A percentile compares a stretch with the other conserved stretches of the same genome.
Conservation (phyloP, 2,797 vertebrate genomes). For the Halcyon badia region DNA sequence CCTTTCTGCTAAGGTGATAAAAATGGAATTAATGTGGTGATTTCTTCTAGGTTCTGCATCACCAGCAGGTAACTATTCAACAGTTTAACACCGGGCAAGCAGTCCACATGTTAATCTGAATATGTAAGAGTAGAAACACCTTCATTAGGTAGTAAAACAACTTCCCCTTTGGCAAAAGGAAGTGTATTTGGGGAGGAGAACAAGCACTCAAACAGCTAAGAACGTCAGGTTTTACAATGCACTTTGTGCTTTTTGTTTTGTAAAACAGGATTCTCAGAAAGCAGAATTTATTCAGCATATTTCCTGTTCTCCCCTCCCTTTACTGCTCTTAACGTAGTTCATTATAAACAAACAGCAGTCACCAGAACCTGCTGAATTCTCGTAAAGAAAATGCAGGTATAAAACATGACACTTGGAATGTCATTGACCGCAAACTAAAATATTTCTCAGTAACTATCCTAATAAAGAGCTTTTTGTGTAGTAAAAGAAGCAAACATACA, state of each 20-base stretch:
- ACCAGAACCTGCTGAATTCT: not conserved
- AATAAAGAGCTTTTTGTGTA: not conserved
- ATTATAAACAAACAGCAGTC: not conserved
- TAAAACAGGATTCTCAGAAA: not conserved
- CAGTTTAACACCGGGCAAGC: conserved; percentile 26
- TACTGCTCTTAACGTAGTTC: not conserved
- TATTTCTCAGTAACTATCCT: not conserved
- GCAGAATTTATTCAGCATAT: not conserved
- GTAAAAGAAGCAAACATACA: not conserved
- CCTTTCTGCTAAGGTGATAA: conserved; percentile 41
- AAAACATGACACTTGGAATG: not conserved
- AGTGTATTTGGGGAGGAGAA: conserved; percentile 22
- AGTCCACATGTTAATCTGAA: conserved; percentile 11
- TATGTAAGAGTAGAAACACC: conserved; percentile 12
- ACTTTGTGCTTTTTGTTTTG: not conserved
- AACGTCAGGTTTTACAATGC: not conserved
- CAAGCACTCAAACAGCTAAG: conserved; percentile 32
- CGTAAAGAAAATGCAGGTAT: not conserved
- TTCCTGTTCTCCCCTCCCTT: not conserved
- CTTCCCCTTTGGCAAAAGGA: conserved; percentile 60
- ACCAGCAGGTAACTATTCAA: conserved; percentile 54
- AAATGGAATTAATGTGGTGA: conserved; percentile 41
- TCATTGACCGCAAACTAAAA: not conserved
- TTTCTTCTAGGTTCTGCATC: conserved; percentile 53
- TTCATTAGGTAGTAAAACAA: conserved; percentile 50